phyloP scores from a whole-genome alignment of 2,888 invertebrate genomes.

The Pollenia amentaria region DNA sequence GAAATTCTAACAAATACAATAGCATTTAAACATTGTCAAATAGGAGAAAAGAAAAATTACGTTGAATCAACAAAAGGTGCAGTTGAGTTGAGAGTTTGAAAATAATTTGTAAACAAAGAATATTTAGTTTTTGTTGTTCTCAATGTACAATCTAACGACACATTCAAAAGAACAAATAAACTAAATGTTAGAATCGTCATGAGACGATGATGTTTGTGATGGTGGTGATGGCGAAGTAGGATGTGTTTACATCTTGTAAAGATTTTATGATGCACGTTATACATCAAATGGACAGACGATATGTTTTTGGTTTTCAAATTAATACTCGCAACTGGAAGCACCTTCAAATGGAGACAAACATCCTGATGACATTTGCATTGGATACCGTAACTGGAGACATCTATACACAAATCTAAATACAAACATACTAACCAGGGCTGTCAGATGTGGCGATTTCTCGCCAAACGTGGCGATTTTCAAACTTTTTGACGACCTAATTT shows the following conservation, averaged over 20 bases:
- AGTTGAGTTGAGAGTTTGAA: conserved; percentile 37
- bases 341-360: conserved; percentile 21
- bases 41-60: conserved; percentile 36
- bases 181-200: conserved; percentile 41
- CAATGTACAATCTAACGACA: neutral
- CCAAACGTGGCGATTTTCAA: too few relatives aligned
- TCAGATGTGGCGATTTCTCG: too few relatives aligned
- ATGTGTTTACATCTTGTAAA: conserved; percentile 36
- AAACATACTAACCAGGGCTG: too few relatives aligned
- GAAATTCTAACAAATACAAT: conserved; percentile 31
- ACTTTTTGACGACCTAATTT: too few relatives aligned
- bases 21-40: conserved; percentile 52
- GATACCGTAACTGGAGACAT: neutral
- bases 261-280: conserved; percentile 32
- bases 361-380: conserved; percentile 46
- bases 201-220: conserved; percentile 19
- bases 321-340: conserved; percentile 13
- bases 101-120: conserved; percentile 52
- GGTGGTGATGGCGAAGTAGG: conserved; percentile 25
- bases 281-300: neutral
- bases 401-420: neutral
- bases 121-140: conserved; percentile 4
- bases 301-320: conserved; percentile 1
- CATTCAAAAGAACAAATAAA: conserved; percentile 7
- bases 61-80: conserved; percentile 65